Base-by-base conservation (phyloP, 2,797 vertebrate genomes). In the Gymnoscopelus microlampas region DNA sequence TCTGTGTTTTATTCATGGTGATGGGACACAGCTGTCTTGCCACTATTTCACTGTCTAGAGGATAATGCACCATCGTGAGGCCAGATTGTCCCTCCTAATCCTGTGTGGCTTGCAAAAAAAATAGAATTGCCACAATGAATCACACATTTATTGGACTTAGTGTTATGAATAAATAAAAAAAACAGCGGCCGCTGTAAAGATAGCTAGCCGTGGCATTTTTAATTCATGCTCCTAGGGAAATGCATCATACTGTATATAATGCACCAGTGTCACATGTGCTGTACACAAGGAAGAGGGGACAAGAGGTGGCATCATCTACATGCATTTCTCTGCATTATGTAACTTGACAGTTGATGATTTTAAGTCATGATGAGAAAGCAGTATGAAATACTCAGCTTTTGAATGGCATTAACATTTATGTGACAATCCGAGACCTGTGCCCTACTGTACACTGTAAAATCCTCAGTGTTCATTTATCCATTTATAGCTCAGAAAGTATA, bases 21-120 rank as follows among this genome's bases (percentile, higher is more conserved):
- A 82, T 85, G 74, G 70, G 87, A 87, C 85, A 88, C 83, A 87
- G 87, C 86, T 87, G 87, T 88, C 87, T 51, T 15, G 84, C 51
- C 58, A 71, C 80, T 88, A 84, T 89, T 87, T 90, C 79, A 80
- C 82, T 75, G 77, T 85, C 78, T 82, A 66, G 68, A 88, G 39
- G 39, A 87, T 84, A 84, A 84, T 81, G 84, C 68, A 13, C n/a
- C 77, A 53, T 88, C 85, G 79, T 76, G 64, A 68, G 79, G 69
- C 84, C 77, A 88, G 68, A 85, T 85, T 88, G 83, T 82, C 79
- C 72, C 68, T 80, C 76, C 76, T 80, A 85, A 87, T 91, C 81
- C 87, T 74, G 68, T 23, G 79, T 23, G 79, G 79, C 78, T 76
- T 64, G 63, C 47, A 48, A 76, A 84, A 80, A 73, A n/a, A 44